Conservation (phyloP, 2,113 vertebrate species). For the Hucho hucho region DNA sequence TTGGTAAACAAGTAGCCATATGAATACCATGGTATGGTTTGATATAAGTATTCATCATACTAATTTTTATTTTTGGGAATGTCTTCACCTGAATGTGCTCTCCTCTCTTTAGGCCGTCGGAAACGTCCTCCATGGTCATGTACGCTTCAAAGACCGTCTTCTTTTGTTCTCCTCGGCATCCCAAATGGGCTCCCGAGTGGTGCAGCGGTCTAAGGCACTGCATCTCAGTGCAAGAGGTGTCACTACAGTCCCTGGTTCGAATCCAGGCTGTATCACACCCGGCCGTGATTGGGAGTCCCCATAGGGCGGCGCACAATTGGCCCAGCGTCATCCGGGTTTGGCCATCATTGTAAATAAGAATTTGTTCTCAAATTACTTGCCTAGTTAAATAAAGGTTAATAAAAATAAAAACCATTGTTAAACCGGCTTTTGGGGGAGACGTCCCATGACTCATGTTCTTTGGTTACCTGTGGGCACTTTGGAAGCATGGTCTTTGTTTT, state of each 20-base stretch:
- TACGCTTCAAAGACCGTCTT: conserved; percentile 90
- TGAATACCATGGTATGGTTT: background rate
- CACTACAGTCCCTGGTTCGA: too few relatives aligned
- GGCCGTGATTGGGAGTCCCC: too few relatives aligned
- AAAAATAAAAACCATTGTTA: background rate
- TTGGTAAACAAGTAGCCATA: background rate
- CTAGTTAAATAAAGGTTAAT: too few relatives aligned
- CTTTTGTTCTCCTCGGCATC: conserved; percentile 74
- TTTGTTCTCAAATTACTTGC: too few relatives aligned
- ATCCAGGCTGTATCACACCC: too few relatives aligned
- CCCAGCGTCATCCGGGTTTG: too few relatives aligned
- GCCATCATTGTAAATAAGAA: too few relatives aligned
- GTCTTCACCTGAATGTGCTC: conserved; percentile 86
- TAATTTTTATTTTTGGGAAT: background rate
- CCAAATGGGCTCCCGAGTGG: too few relatives aligned
- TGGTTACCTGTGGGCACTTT: conserved; percentile 18
- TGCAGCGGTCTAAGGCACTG: too few relatives aligned
- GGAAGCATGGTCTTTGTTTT: conserved; percentile 31
- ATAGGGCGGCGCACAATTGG: too few relatives aligned
- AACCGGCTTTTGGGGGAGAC: conserved; percentile 22
- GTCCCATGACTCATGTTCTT: background rate
- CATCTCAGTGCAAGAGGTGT: too few relatives aligned
- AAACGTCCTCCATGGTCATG: conserved; percentile 83
- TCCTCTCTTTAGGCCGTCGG: conserved; percentile 87
- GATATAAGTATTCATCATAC: too few relatives aligned